phyloP scores from a whole-genome alignment of 2,113 vertebrate species.

The Desmodus rotundus region DNA sequence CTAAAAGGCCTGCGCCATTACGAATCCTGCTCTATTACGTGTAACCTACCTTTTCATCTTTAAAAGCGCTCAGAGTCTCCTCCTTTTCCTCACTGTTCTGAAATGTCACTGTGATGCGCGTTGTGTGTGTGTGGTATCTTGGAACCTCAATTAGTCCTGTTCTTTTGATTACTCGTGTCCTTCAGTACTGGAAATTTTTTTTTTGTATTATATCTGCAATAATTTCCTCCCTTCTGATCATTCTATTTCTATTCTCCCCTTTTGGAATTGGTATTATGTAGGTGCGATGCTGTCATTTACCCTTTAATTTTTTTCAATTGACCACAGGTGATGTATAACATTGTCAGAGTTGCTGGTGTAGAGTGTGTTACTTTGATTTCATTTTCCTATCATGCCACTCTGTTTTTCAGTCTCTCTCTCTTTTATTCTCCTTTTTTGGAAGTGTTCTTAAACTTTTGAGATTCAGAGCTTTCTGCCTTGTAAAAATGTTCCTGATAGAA shows the following conservation, averaged over 20 bases:
- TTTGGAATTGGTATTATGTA: neutral
- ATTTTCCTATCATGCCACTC: neutral
- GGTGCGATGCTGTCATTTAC: neutral
- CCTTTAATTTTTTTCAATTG: neutral
- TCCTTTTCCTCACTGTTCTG: neutral
- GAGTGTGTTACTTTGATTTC: neutral
- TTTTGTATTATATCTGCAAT: neutral
- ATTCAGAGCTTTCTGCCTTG: neutral
- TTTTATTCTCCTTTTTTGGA: neutral
- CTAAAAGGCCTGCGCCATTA: neutral
- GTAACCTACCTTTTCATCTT: neutral
- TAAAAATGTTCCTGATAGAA: neutral
- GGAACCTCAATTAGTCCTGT: neutral
- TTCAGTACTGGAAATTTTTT: neutral
- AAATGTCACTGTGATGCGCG: neutral
- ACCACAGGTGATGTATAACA: neutral
- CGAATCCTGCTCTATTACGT: neutral
- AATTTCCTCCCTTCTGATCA: neutral
- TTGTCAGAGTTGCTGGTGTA: neutral
- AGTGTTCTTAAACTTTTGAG: neutral
- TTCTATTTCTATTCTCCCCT: neutral
- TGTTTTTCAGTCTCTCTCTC: neutral
- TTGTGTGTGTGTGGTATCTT: neutral
- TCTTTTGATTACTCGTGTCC: neutral
- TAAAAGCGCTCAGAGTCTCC: neutral